Base-by-base conservation (phyloP, 2,797 vertebrate species). In the Pitangus sulphuratus region DNA sequence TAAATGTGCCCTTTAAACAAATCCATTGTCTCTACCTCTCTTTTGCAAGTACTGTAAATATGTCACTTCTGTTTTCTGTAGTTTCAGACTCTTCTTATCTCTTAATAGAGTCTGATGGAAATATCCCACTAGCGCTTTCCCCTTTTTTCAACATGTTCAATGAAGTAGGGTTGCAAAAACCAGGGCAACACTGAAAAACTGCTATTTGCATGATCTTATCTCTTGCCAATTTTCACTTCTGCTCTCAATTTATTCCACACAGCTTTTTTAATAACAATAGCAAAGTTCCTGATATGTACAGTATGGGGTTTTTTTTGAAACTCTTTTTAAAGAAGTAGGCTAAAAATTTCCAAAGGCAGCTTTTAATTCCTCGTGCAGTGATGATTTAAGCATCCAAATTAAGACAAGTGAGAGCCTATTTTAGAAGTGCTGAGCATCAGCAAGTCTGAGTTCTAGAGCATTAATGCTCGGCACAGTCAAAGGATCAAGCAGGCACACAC, bases 141-240 rank as follows among this genome's bases (percentile, higher is more conserved):
- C 53, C 5, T 10, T 69, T 94, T 92, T 94, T 79, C 74, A 90
- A 45, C 14, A 81, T 53, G 48, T 75, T 81, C 53, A 92, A 0
- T 42, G 72, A 66, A 76, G 15, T 11, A 70, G 8, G 15, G 28
- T 95, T 92, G 83, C 64, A 79, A 93, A 93, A 92, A 76, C 3
- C 81, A 81, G 51, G 39, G 19, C 47, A 70, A 72, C 31, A 78
- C 50, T 58, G 70, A 83, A 90, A 82, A 82, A 18, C 33, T 86
- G 30, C 53, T 87, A 35, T 85, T 93, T 95, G 39, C 64, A 70
- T 60, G 33, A 64, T 77, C 22, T 6, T 80, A 54, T 62, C 40
- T 81, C 31, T 88, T 94, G 91, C 84, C 95, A 95, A 2, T 95
- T 97, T 96, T 96, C 91, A 94, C 84, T 96, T 97, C 87, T 93